A percentile compares a stretch with the other conserved stretches of the same genome.
phyloP scores from a whole-genome alignment of 1,140 invertebrate species.

The Drosophila orosa region DNA sequence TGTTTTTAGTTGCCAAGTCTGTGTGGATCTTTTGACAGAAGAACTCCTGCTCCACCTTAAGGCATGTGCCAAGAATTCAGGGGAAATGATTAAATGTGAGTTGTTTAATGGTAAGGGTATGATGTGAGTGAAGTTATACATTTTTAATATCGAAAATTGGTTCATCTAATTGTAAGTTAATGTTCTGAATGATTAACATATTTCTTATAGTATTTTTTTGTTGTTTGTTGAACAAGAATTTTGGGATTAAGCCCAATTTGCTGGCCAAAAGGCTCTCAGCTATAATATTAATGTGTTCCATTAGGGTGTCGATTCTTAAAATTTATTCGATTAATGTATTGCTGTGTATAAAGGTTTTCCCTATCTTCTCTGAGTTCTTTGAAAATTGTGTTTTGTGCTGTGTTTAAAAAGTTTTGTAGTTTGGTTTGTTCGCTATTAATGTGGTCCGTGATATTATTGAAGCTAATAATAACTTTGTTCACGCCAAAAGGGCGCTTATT shows the following conservation, averaged over 20 bases:
- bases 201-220: too few species aligned
- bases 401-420: not conserved
- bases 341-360: constrained; percentile 3
- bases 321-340: constrained; percentile 13
- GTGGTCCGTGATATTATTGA: constrained; percentile 1
- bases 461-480: too few species aligned
- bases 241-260: constrained; percentile 14
- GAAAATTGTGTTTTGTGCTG: constrained; percentile 17
- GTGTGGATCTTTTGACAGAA: not conserved
- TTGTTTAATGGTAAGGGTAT: constrained; percentile 5
- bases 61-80: constrained; percentile 8
- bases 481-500: too few species aligned
- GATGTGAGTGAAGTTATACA: constrained; percentile 8
- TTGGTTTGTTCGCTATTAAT: constrained; percentile 3
- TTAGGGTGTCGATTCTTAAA: not conserved
- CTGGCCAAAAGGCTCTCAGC: constrained; percentile 24
- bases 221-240: too few species aligned
- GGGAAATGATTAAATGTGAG: constrained; percentile 14
- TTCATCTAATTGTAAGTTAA: too few species aligned
- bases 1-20: not conserved
- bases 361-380: constrained; percentile 15
- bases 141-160: constrained; percentile 8
- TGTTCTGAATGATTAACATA: too few species aligned
- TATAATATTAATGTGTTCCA: constrained; percentile 15
- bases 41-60: constrained; percentile 12